phyloP scores from a whole-genome alignment of 2,113 vertebrate species.

The Glareola pratincola region DNA sequence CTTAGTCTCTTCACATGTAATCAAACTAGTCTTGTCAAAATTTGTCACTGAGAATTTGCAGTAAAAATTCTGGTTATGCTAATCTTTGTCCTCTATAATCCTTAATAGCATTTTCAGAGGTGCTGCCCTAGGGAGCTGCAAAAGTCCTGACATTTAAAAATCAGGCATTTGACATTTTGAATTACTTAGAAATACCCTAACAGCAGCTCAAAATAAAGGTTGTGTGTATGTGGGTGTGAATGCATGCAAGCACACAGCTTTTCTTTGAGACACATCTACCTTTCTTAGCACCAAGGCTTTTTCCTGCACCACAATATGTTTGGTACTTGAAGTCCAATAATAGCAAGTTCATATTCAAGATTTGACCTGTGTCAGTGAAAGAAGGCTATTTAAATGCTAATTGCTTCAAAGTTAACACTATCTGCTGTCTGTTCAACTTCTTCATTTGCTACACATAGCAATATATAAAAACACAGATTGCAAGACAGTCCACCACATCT shows the following conservation, averaged over 20 bases:
- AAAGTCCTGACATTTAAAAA: conserved; percentile 32
- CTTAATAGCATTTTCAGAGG: conserved; percentile 37
- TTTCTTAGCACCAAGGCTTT: background rate
- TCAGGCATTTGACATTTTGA: conserved; percentile 24
- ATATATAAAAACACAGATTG: background rate
- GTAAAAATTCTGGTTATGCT: background rate
- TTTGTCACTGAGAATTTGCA: background rate
- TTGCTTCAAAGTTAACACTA: background rate
- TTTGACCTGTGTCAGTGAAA: background rate
- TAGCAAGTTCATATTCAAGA: background rate
- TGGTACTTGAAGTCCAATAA: background rate
- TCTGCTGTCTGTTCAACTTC: background rate
- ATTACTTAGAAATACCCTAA: conserved; percentile 10
- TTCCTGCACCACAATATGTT: background rate
- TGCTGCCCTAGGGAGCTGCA: background rate
- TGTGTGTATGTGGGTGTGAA: background rate
- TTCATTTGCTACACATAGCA: background rate
- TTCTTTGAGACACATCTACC: background rate
- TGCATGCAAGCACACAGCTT: background rate
- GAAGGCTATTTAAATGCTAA: background rate
- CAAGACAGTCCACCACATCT: background rate
- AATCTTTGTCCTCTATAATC: conserved; percentile 22
- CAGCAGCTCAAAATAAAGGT: background rate
- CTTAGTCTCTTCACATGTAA: background rate
- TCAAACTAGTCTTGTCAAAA: background rate